A percentile compares a stretch with the other conserved stretches of the same genome.
Evolutionary conservation across 1,140 invertebrate species (phyloP).

Genomic region (Megalonaias nervosa): DNA sequence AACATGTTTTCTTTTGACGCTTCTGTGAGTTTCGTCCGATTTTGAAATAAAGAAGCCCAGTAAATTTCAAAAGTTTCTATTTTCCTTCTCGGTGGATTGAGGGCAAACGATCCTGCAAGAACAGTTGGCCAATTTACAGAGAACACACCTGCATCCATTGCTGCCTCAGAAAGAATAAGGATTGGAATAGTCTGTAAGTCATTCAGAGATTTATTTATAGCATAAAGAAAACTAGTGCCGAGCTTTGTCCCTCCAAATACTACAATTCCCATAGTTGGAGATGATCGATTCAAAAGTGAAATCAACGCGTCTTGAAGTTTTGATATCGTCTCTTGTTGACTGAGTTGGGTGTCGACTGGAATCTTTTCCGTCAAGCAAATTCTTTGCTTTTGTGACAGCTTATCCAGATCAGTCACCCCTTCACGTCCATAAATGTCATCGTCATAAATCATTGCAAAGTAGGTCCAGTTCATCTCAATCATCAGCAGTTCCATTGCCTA

Average conservation of each 20-base stretch:
- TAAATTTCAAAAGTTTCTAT: background rate
- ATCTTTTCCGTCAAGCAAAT: conserved; percentile 19
- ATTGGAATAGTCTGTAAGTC: too few species aligned
- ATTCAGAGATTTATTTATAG: background rate
- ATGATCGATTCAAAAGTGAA: background rate
- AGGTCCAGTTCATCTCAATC: conserved; percentile 15
- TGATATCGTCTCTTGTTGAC: background rate
- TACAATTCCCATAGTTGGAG: conserved; percentile 16
- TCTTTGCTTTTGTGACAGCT: background rate
- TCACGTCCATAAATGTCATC: conserved; percentile 24
- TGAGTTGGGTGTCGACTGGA: background rate
- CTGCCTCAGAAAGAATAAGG: conserved; percentile 17
- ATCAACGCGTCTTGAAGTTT: background rate
- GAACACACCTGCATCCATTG: too few species aligned
- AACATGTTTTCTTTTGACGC: too few species aligned
- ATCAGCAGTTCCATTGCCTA: conserved; percentile 20
- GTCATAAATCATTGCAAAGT: conserved; percentile 19
- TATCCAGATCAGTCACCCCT: conserved; percentile 1
- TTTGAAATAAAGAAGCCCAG: too few species aligned
- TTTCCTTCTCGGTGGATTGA: conserved; percentile 15
- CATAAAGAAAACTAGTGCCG: background rate
- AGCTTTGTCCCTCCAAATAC: conserved; percentile 18
- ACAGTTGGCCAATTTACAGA: too few species aligned
- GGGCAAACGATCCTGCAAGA: conserved; percentile 11
- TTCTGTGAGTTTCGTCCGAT: too few species aligned